Evolutionary conservation across 2,797 vertebrate species (phyloP), one percentile per base, ranked within the genome.

Genomic region (Diplodus puntazzo): DNA sequence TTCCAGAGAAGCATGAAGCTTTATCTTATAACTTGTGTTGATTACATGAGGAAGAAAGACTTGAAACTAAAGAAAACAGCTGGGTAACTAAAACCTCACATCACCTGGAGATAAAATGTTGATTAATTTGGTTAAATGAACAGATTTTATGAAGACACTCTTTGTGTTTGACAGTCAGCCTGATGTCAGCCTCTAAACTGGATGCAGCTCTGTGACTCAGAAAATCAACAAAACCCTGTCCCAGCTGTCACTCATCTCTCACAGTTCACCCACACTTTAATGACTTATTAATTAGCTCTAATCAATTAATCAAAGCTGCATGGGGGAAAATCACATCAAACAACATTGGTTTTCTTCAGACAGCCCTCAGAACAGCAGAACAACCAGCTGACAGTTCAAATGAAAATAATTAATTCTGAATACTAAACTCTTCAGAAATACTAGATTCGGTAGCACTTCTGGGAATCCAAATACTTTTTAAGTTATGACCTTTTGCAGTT

Each of bases 221-320:
- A 67, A 5, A 68, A 43, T 70, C 75, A 73, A 73, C 34, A 17
- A 27, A 74, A 63, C 18, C 10, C 14, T 1, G 53, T 79, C 46
- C 12, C 46, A 65, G 53, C 82, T 66, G 77, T 67, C 74, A 71
- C 18, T 70, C 75, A 23, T n/a, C 63, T 4, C 73, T 65, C 49
- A 34, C 70, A 55, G 42, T 27, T 49, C 61, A 30, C 70, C 62
- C 75, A 64, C 75, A 39, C 71, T 68, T 45, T 65, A 58, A 50
- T 54, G 63, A 69, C 68, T 73, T 71, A 71, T 77, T 63, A 82
- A 80, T 79, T n/a, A 77, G 10, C 27, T 48, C 23, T 7, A 59
- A 74, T 80, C 73, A 80, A 71, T 71, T 54, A 70, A 85, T 82
- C 73, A 74, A 50, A 77, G 49, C 68, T 34, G 55, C 42, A 42